These are phyloP conservation scores for Morpho achilles DNA, from an alignment of 2,888 invertebrate species.

Conservation along the genomic window DNA sequence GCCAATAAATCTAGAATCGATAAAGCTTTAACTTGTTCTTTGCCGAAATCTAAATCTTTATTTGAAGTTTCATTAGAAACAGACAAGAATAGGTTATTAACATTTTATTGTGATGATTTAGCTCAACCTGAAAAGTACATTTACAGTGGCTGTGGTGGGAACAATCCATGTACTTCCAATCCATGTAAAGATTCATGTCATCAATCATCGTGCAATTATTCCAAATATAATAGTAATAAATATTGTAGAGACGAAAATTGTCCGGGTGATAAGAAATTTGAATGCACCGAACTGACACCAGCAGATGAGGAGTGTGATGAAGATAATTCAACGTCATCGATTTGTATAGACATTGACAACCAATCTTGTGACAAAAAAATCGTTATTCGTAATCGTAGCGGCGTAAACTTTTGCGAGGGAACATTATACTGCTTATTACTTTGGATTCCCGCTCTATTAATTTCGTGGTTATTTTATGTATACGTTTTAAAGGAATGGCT, in stretches of 20 bases:
- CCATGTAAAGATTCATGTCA: slow-evolving; percentile 3
- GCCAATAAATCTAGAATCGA: slow-evolving; percentile 25
- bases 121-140: slow-evolving; percentile 16
- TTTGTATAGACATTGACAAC: slow-evolving; percentile 28
- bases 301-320: slow-evolving; percentile 12
- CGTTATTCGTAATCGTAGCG: slow-evolving; percentile 24
- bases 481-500: slow-evolving; percentile 39
- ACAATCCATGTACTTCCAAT: slow-evolving; percentile 4
- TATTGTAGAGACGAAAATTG: slow-evolving; percentile 7
- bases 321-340: slow-evolving; percentile 24
- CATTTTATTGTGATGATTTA: slow-evolving; percentile 43
- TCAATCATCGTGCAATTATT: slow-evolving; percentile 2
- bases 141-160: slow-evolving; percentile 6
- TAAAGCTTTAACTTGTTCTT: slow-evolving; percentile 34
- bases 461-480: slow-evolving; percentile 43
- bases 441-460: slow-evolving; percentile 49
- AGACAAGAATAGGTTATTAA: slow-evolving; percentile 37
- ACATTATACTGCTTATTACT: slow-evolving; percentile 47
- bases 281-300: slow-evolving; percentile 13
- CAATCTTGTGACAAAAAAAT: slow-evolving; percentile 27
- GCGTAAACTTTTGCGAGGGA: slow-evolving; percentile 45
- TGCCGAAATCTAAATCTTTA: slow-evolving; percentile 43
- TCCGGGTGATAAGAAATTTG: slow-evolving; percentile 7
- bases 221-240: slow-evolving; percentile 1
- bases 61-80: slow-evolving; percentile 37